Base-by-base conservation (phyloP, 92 coral and sea anemone species). In the Pocillopora grandis region DNA sequence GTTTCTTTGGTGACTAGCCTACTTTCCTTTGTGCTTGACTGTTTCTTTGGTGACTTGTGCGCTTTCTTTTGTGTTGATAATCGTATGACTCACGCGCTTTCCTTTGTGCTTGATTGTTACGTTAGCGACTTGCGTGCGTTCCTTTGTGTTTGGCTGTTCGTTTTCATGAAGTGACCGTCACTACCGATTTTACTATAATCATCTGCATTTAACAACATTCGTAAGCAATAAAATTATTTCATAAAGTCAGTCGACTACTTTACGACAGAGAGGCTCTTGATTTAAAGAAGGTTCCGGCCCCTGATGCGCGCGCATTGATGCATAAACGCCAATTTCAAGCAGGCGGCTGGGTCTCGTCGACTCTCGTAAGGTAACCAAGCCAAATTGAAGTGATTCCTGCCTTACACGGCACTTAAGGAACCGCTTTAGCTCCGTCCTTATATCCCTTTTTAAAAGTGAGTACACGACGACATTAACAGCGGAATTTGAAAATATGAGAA, bases 401-500 rank as follows among this genome's bases (percentile, higher is more conserved):
- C 71, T 62, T 36, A n/a, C 13, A n/a, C 71, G 60, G 37, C 71
- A 63, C 37, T 71, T 63, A 1, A 77, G n/a, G 15, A 77, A 77
- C 13, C 71, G 81, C n/a, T 77, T 77, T 42, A 77, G 61, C 81
- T 77, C 81, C 5, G 17, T 31, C 31, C 71, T 64, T 27, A 72
- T 64, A 31, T 81, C 82, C 31, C 27, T 58, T 57, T 87, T 87
- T 14, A 87, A 63, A 21, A 87, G 27, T 20, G 90, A 86, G n/a
- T 87, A 87, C 19, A 87, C 81, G 14, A 87, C 59, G 56, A 75
- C 72, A 61, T 87, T 87, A 31, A 67, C 64, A 31, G 87, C 79
- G 23, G 90, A 80, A 75, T 87, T 87, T 20, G 62, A 36, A 62
- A 87, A 87, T 27, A 87, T 73, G 8, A 87, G 76, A 23, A 87